These are phyloP conservation scores for Thripadectes ignobilis DNA, from an alignment of 2,797 vertebrate species.

Conservation along the genomic window DNA sequence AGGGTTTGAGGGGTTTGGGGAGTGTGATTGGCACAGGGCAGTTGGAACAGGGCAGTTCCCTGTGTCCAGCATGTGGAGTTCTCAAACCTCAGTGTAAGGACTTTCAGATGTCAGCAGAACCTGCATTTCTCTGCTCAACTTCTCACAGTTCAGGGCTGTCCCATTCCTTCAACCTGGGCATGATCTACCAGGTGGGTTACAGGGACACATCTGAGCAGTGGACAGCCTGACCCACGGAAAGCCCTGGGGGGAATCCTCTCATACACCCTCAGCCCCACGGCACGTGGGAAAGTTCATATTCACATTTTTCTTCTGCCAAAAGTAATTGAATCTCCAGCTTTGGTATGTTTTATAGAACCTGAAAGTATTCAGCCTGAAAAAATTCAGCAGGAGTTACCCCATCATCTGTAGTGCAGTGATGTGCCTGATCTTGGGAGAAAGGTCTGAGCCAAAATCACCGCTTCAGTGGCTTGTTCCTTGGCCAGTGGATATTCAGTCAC, in stretches of 20 bases:
- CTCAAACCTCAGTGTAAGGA: not conserved
- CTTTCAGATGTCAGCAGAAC: not conserved
- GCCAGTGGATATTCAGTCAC: not conserved
- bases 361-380: not conserved
- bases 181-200: not conserved
- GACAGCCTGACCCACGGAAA: not conserved
- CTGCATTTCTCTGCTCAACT: not conserved
- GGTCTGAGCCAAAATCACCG: not conserved
- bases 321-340: not conserved
- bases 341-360: not conserved
- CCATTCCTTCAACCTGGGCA: not conserved
- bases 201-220: not conserved
- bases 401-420: not conserved
- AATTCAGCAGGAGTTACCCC: fast-evolving
- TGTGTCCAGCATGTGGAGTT: not conserved
- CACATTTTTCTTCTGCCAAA: not conserved
- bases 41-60: not conserved
- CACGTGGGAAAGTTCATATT: not conserved
- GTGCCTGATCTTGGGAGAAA: fast-evolving
- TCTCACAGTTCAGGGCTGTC: not conserved
- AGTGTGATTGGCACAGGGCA: not conserved
- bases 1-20: not conserved
- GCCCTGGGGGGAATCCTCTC: not conserved
- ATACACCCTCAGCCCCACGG: not conserved
- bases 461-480: not conserved